Base-by-base conservation (phyloP, 2,797 vertebrate species). In the Oreochromis mossambicus region DNA sequence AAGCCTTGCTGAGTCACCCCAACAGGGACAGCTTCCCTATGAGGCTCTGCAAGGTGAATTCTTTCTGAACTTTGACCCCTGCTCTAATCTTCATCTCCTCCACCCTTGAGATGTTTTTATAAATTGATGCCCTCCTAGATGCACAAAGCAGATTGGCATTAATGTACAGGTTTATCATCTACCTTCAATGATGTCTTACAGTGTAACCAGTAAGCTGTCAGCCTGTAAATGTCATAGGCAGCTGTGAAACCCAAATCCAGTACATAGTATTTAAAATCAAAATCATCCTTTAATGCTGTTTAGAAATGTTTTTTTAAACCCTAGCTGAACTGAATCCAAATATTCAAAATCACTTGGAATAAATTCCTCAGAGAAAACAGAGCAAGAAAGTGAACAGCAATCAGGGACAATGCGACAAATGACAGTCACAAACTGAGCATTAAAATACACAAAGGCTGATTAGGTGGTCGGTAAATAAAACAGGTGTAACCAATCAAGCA, bases 1-100 rank as follows among this genome's bases (percentile, higher is more conserved):
- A 87, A 93, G 91, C 91, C 77, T 78, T 81, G 73, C 89, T 92
- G 84, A 92, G 88, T 95, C 92, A 92, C 85, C 46, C 86, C 84
- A 85, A 32, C 87, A 87, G 83, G 88, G 83, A 82, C 90, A 75
- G 83, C 76, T 76, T 86, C 83, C 54, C 78, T 85, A 80, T 5
- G 17, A 70, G 34, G 88, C 82, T 76, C 80, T 84, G 75, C 78
- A 89, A 90, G 89, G 90, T 92, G 83, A 92, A 91, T 91, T 87
- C 63, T 77, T 76, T 79, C 82, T 89, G 85, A 92, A 83, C 85
- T 90, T 77, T 87, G 89, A 93, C 90, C 88, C 63, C 63, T 21
- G 61, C 78, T 88, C 61, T 87, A 88, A 92, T 89, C 79, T 17
- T 51, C 34, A 55, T 17, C 17, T 11, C 38, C 26, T 21, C 43